Evolutionary conservation across 2,888 invertebrate species (phyloP).

Genomic region (Cyclophora punctaria): DNA sequence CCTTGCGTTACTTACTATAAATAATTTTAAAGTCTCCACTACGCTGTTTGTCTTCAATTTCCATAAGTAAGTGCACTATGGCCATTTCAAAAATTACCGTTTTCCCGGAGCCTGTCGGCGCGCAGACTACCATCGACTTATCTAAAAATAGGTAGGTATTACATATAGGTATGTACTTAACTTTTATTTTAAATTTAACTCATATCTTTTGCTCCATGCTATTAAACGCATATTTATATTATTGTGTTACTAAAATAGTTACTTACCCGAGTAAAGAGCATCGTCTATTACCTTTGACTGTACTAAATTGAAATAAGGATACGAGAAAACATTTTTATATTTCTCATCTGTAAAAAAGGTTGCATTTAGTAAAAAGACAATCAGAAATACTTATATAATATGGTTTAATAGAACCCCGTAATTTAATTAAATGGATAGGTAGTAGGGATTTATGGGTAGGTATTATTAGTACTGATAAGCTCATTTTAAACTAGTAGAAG

Average conservation of each 20-base stretch:
- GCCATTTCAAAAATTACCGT: conserved; percentile 89
- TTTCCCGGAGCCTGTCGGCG: conserved; percentile 90
- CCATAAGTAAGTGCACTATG: conserved; percentile 78
- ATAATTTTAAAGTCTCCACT: conserved; percentile 78
- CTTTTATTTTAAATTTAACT: background rate
- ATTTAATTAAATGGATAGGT: too few species aligned
- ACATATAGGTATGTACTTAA: background rate
- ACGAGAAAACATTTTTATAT: conserved; percentile 73
- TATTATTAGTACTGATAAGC: too few species aligned
- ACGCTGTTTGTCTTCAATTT: conserved; percentile 53
- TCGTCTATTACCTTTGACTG: conserved; percentile 83
- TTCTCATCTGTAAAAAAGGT: too few species aligned
- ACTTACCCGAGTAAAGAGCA: conserved; percentile 77
- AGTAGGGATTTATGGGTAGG: too few species aligned
- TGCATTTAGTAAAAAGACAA: too few species aligned
- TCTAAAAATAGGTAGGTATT: conserved; percentile 54
- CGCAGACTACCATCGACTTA: conserved; percentile 82
- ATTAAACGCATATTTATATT: too few species aligned
- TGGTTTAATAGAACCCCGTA: too few species aligned
- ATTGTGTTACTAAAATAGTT: too few species aligned
- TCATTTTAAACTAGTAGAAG: too few species aligned
- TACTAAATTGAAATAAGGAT: conserved; percentile 81
- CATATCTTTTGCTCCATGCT: background rate
- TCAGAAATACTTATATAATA: background rate
- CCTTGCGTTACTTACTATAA: conserved; percentile 75